Base-by-base conservation (phyloP, 2,888 invertebrate species). In the Oegoconia quadripuncta region DNA sequence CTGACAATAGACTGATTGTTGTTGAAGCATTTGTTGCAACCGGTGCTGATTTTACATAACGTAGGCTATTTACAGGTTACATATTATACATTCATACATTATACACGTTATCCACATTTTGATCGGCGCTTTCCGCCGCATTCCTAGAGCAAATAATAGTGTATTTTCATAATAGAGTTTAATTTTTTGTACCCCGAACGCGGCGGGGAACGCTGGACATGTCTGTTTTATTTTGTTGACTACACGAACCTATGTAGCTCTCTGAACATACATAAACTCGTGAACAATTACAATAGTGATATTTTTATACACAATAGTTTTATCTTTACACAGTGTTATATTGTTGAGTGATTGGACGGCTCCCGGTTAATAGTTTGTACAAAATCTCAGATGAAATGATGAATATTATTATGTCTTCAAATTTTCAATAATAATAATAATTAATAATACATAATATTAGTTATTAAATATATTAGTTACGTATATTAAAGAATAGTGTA, bases 1-100 rank as follows among this genome's bases (percentile, higher is more conserved):
- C 73, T 79, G 77, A 84, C 86, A 86, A 86, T 87, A 87, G 86
- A 87, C 86, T 87, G 86, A 87, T 82, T 60, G 82, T 84, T 84
- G 80, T 84, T 87, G 63, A 74, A 79, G 82, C 84, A 79, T 84
- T 80, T 74, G 83, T 84, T 84, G 83, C 84, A 63, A 84, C 81
- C 83, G 87, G 87, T 87, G 87, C 87, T 87, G 77, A 74, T 84
- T 86, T 83, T 81, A 81, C 67, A 74, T 69, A 67, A 71, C 68
- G 82, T 86, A 86, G 82, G 74, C 83, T 87, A 86, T 86, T 84
- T 87, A 87, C 86, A 82, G 84, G 78, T 82, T 83, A 83, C 80
- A 84, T 75, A 72, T 67, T 73, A 76, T 77, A 76, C 71, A 66
- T 60, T 74, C 73, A 69, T 66, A 75, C 76, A 73, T 71, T 76